phyloP scores from a whole-genome alignment of 2,797 vertebrate genomes.

The Cyprinella venusta region DNA sequence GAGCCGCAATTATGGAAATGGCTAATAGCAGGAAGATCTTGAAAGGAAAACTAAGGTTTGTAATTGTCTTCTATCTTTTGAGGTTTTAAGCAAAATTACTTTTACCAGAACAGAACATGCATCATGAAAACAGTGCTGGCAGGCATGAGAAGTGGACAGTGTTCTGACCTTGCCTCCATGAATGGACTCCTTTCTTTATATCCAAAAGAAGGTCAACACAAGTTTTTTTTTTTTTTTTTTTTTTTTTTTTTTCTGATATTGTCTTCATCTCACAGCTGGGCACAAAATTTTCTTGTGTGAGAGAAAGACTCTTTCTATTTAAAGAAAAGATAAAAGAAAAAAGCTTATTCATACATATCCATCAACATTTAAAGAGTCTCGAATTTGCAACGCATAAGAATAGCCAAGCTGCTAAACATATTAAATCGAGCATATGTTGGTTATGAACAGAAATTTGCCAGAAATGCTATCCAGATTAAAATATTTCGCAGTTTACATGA shows the following conservation, averaged over 20 bases:
- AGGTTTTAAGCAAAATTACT: slow-evolving; percentile 58
- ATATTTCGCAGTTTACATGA: neutral
- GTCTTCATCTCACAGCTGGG: neutral
- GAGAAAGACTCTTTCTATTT: neutral
- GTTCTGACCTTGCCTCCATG: neutral
- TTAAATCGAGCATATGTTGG: neutral
- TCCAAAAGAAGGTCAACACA: slow-evolving; percentile 26
- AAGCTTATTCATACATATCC: neutral
- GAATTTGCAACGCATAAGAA: neutral
- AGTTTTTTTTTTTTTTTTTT: too few species aligned
- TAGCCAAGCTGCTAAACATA: slow-evolving; percentile 18
- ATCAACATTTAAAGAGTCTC: slow-evolving; percentile 5
- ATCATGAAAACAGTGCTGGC: slow-evolving; percentile 45
- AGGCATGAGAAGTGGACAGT: slow-evolving; percentile 3
- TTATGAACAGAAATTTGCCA: neutral
- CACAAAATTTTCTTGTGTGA: neutral
- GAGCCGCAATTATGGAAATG: slow-evolving; percentile 57
- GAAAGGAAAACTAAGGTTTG: slow-evolving; percentile 53
- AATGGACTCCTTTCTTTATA: slow-evolving; percentile 1
- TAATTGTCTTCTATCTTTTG: slow-evolving; percentile 62
- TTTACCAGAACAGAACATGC: slow-evolving; percentile 54
- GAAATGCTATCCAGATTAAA: neutral
- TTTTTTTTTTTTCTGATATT: neutral
- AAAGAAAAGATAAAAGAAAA: too few species aligned
- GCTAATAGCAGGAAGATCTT: slow-evolving; percentile 65